A percentile compares a stretch with the other conserved stretches of the same genome.
Conservation (phyloP, 2,797 vertebrate genomes). For the Acanthiza pusilla region DNA sequence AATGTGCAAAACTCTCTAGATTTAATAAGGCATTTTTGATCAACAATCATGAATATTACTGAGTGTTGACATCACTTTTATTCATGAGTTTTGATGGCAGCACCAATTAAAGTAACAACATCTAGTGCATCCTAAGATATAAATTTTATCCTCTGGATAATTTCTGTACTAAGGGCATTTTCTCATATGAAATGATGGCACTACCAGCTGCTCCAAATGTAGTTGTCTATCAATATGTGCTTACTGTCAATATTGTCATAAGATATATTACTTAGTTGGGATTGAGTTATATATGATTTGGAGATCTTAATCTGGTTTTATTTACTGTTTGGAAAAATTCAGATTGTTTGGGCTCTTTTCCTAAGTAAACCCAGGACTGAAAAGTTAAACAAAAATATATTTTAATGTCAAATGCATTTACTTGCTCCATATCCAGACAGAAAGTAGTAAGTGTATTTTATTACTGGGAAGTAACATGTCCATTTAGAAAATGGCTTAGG, state of each 20-base stretch:
- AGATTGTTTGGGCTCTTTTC: neutral
- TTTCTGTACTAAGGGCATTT: neutral
- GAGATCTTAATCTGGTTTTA: neutral
- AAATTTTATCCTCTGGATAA: neutral
- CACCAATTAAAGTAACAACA: neutral
- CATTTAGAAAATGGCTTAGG: neutral
- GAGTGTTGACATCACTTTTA: neutral
- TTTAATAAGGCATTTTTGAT: neutral
- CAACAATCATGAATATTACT: neutral
- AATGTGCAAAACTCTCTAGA: neutral
- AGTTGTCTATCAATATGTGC: neutral
- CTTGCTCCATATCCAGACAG: too few species aligned
- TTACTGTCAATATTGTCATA: neutral
- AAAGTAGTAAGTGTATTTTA: neutral
- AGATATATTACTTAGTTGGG: neutral
- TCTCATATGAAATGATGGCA: neutral
- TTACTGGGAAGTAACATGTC: neutral
- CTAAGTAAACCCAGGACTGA: neutral
- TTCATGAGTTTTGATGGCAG: neutral
- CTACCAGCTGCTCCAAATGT: neutral
- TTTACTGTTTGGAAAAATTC: neutral
- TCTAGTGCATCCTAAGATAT: neutral
- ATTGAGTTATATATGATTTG: neutral
- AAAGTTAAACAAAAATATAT: neutral
- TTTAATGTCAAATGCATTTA: neutral